These are phyloP conservation scores for Heliconius cydno DNA, from an alignment of 2,888 invertebrate species.

Conservation along the genomic window DNA sequence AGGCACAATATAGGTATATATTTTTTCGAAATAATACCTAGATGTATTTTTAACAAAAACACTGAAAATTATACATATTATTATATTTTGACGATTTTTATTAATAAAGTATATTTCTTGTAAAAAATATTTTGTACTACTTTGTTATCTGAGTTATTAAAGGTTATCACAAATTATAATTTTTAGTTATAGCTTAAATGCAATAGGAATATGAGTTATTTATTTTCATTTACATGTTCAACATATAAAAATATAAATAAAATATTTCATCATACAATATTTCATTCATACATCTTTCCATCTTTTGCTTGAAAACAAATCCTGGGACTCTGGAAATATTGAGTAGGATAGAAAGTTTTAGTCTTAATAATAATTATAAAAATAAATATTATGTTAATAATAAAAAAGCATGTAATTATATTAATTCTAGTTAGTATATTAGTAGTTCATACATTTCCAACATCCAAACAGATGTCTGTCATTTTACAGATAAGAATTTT, in stretches of 20 bases:
- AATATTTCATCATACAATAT: background rate
- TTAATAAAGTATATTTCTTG: background rate
- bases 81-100: background rate
- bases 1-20: background rate
- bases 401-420: background rate
- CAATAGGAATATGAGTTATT: background rate
- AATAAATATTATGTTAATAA: background rate
- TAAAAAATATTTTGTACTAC: background rate
- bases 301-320: background rate
- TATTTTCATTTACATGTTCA: background rate
- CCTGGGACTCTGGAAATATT: background rate
- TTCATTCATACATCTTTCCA: background rate
- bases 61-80: background rate
- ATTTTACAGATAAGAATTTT: conserved; percentile 37
- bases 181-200: background rate
- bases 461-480: conserved; percentile 37
- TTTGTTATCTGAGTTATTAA: background rate
- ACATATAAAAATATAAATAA: background rate
- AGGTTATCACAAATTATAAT: background rate
- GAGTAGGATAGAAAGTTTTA: too few species aligned
- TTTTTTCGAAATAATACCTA: background rate
- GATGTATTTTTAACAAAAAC: background rate
- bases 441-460: conserved; percentile 22
- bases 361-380: too few species aligned
- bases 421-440: background rate